Evolutionary conservation across 2,888 invertebrate species (phyloP).

Genomic region (Eupeodes latifasciatus): DNA sequence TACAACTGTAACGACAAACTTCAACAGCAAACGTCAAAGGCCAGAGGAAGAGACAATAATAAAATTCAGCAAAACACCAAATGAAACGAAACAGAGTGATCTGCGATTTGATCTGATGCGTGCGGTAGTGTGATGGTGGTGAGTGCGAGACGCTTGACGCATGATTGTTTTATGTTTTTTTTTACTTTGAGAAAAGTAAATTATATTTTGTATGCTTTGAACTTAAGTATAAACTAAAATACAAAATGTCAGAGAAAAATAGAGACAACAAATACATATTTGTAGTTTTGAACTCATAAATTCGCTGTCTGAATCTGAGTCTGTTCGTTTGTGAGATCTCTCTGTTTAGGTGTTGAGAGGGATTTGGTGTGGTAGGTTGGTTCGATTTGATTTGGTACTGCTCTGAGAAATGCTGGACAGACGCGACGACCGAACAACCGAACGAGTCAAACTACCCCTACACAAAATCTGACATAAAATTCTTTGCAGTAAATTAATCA

Average conservation of each 20-base stretch:
- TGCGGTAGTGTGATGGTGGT: no score
- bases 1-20: conserved; percentile 57
- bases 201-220: conserved; percentile 17
- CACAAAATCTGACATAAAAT: conserved; percentile 66
- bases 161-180: conserved; percentile 42
- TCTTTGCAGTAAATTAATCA: conserved; percentile 70
- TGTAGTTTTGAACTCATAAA: conserved; percentile 44
- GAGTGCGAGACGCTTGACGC: background rate
- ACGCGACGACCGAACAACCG: conserved; percentile 29
- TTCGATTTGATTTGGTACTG: conserved; percentile 42
- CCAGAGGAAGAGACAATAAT: conserved; percentile 62
- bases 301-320: conserved; percentile 28
- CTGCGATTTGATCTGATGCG: background rate
- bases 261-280: background rate
- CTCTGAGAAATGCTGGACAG: background rate
- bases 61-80: conserved; percentile 15
- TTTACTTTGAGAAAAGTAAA: conserved; percentile 39
- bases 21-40: conserved; percentile 50
- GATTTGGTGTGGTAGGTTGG: conserved; percentile 52
- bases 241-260: background rate
- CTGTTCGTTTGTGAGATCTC: conserved; percentile 8
- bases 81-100: no score
- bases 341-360: conserved; percentile 60
- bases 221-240: conserved; percentile 1
- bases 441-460: conserved; percentile 42